Evolutionary conservation across 2,888 invertebrate species (phyloP).

Genomic region (Polyommatus iphigenia): DNA sequence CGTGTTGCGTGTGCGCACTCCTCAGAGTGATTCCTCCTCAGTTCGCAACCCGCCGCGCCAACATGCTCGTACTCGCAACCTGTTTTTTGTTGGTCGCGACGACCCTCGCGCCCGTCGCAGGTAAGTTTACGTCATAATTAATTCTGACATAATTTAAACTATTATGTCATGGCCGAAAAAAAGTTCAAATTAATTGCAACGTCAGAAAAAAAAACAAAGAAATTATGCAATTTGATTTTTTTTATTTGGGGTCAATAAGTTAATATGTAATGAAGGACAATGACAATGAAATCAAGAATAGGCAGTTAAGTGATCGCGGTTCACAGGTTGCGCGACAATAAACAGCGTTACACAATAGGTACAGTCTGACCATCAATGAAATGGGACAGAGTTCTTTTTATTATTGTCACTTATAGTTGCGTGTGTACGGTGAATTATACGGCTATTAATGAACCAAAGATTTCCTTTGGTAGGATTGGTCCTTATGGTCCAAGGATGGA

Average conservation of each 20-base stretch:
- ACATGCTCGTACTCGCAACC: constrained; percentile 77
- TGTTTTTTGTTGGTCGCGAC: constrained; percentile 77
- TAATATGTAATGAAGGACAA: background rate
- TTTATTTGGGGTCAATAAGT: background rate
- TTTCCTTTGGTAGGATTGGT: too few species aligned
- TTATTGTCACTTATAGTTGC: background rate
- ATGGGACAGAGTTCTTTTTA: background rate
- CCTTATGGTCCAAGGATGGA: too few species aligned
- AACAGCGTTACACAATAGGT: constrained; percentile 1
- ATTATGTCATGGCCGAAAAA: constrained; percentile 25
- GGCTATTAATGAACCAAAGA: too few species aligned
- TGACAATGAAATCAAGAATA: constrained; percentile 8
- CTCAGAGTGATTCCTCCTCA: constrained; percentile 54
- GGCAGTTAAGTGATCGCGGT: background rate
- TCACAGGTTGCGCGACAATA: constrained; percentile 2
- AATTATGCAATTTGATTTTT: background rate
- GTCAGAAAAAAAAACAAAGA: background rate
- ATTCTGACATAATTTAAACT: background rate
- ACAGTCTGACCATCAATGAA: background rate
- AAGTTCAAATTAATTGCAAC: background rate
- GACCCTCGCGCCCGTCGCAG: constrained; percentile 75
- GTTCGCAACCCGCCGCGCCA: constrained; percentile 43
- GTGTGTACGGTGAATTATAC: too few species aligned
- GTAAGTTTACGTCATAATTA: constrained; percentile 58
- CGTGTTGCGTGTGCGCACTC: constrained; percentile 73